Percentiles rank a stretch among this genome's conserved stretches.
phyloP scores from a whole-genome alignment of 2,888 invertebrate genomes.

The Villa cingulata region DNA sequence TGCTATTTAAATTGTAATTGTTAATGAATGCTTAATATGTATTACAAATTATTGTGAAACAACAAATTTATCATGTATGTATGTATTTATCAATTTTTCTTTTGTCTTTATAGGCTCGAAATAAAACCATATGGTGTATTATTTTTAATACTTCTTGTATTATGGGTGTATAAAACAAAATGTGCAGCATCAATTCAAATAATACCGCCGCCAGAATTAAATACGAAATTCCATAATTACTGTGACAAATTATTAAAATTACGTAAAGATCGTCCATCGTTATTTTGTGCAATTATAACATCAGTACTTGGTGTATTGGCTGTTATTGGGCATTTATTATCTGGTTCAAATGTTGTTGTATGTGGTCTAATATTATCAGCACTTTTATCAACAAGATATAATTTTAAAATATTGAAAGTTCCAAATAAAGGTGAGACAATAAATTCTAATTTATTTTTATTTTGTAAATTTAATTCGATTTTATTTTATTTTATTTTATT shows the following conservation, averaged over 20 bases:
- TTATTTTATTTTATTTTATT: not conserved
- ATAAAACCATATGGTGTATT: constrained; percentile 28
- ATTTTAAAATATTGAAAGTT: constrained; percentile 27
- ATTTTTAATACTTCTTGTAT: constrained; percentile 24
- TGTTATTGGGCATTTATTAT: constrained; percentile 27
- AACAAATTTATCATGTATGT: too few relatives aligned
- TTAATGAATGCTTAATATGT: too few relatives aligned
- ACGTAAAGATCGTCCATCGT: constrained; percentile 24
- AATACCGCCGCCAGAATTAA: constrained; percentile 25
- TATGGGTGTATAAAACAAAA: constrained; percentile 27
- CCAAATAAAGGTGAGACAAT: constrained; percentile 23
- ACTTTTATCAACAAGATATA: constrained; percentile 27
- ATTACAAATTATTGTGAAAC: too few relatives aligned
- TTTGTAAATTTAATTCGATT: not conserved
- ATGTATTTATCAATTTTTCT: too few relatives aligned
- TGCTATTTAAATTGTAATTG: too few relatives aligned
- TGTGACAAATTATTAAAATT: constrained; percentile 18
- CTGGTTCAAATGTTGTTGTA: constrained; percentile 28
- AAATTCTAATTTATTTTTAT: not conserved
- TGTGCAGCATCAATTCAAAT: constrained; percentile 20
- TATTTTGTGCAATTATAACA: constrained; percentile 24
- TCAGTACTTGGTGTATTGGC: constrained; percentile 23
- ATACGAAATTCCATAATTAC: constrained; percentile 16
- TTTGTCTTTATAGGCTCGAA: constrained; percentile 23
- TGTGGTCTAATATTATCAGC: constrained; percentile 24